Conservation (phyloP, 1,140 invertebrate genomes). For the Polyergus mexicanus region DNA sequence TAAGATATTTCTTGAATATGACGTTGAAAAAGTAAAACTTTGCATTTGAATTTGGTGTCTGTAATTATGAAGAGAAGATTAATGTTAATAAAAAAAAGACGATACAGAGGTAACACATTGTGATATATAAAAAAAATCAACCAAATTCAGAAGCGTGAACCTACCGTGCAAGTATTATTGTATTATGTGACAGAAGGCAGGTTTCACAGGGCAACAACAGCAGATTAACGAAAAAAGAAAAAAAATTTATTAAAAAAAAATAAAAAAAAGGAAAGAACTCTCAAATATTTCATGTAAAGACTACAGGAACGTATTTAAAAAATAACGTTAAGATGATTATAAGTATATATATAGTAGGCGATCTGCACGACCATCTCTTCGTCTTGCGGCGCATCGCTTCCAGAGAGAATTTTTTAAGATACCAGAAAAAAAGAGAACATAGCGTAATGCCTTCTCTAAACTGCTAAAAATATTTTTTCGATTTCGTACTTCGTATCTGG, state of each 20-base stretch:
- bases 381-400: slow-evolving; percentile 76
- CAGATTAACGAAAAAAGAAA: slow-evolving; percentile 84
- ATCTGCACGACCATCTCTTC: slow-evolving; percentile 77
- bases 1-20: slow-evolving; percentile 78
- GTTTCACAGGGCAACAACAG: slow-evolving; percentile 87
- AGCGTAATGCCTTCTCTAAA: slow-evolving; percentile 74
- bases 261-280: slow-evolving; percentile 76
- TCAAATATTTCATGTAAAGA: slow-evolving; percentile 78
- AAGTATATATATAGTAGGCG: slow-evolving; percentile 67
- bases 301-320: slow-evolving; percentile 76
- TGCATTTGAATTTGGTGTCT: slow-evolving; percentile 79
- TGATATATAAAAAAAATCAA: slow-evolving; percentile 72
- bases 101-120: slow-evolving; percentile 69
- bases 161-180: slow-evolving; percentile 86
- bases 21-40: slow-evolving; percentile 73
- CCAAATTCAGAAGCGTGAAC: slow-evolving; percentile 81
- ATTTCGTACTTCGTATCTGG: slow-evolving; percentile 58
- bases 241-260: slow-evolving; percentile 84
- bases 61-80: slow-evolving; percentile 67
- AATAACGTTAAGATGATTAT: slow-evolving; percentile 75
- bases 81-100: slow-evolving; percentile 69
- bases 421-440: slow-evolving; percentile 77
- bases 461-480: slow-evolving; percentile 62
- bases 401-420: slow-evolving; percentile 77
- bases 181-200: slow-evolving; percentile 87